Percentiles rank a stretch among this genome's conserved stretches.
Evolutionary conservation across 2,888 invertebrate species (phyloP).

Genomic region (Eledona agricola): DNA sequence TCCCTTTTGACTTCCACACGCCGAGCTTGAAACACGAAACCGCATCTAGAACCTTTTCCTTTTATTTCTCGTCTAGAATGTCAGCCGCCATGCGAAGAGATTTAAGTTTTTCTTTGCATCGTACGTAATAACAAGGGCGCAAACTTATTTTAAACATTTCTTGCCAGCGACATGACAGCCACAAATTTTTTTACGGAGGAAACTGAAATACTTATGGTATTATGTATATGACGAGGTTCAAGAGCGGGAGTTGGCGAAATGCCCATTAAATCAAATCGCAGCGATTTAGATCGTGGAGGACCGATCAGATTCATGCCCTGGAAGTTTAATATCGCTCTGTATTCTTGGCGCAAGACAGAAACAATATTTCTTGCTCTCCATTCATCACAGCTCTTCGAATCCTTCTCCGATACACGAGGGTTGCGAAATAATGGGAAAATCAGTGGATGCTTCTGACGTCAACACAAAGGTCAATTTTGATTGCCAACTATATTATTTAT

Average conservation of each 20-base stretch:
- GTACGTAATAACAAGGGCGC: too few relatives aligned
- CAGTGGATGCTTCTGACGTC: slow-evolving; percentile 40
- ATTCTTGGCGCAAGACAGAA: slow-evolving; percentile 42
- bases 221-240: slow-evolving; percentile 21
- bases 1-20: too few relatives aligned
- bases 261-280: slow-evolving; percentile 32
- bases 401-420: slow-evolving; percentile 39
- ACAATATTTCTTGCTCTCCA: slow-evolving; percentile 47
- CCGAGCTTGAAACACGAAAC: too few relatives aligned
- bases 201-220: slow-evolving; percentile 16
- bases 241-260: slow-evolving; percentile 22
- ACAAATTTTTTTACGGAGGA: too few relatives aligned
- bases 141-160: too few relatives aligned
- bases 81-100: too few relatives aligned
- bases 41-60: too few relatives aligned
- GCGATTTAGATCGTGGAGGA: slow-evolving; percentile 32
- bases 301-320: slow-evolving; percentile 31
- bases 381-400: slow-evolving; percentile 44
- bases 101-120: too few relatives aligned
- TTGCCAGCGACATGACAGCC: too few relatives aligned
- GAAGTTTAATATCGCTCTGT: slow-evolving; percentile 40
- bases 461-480: slow-evolving; percentile 43
- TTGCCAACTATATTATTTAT: slow-evolving; percentile 42
- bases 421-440: slow-evolving; percentile 45
- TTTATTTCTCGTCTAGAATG: too few relatives aligned